Percentiles rank a stretch among this genome's conserved stretches.
Evolutionary conservation across 2,797 vertebrate genomes (phyloP).

Genomic region (Thunnus albacares): DNA sequence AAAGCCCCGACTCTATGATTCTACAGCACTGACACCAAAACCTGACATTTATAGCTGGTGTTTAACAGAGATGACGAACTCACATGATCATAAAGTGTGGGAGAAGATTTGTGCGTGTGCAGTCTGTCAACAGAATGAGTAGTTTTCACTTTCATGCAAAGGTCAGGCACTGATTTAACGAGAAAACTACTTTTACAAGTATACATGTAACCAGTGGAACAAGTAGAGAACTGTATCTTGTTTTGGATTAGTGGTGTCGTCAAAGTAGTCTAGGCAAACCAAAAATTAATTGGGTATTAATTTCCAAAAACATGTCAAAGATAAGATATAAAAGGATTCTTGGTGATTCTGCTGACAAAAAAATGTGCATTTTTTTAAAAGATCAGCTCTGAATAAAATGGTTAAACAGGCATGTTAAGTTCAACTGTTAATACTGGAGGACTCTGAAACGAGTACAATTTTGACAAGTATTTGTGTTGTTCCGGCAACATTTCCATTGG

Average conservation of each 20-base stretch:
- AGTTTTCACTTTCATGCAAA: slow-evolving; percentile 7
- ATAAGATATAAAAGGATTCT: not conserved
- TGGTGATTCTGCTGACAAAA: not conserved
- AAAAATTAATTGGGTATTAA: not conserved
- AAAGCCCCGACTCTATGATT: not conserved
- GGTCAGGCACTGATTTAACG: slow-evolving; percentile 10
- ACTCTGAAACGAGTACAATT: no score
- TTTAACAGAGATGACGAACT: slow-evolving; percentile 12
- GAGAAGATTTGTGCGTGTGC: not conserved
- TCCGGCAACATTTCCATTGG: no score
- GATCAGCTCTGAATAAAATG: no score
- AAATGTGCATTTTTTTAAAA: not conserved
- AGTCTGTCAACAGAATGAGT: slow-evolving; percentile 9
- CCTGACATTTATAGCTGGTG: slow-evolving; percentile 5
- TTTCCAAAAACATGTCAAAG: slow-evolving; percentile 10
- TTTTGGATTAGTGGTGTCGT: slow-evolving; percentile 1
- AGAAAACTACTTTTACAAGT: slow-evolving; percentile 9
- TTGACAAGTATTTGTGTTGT: no score
- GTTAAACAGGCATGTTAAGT: no score
- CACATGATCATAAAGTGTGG: slow-evolving; percentile 7
- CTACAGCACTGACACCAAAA: slow-evolving; percentile 1
- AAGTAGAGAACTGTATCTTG: not conserved
- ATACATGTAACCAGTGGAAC: slow-evolving; percentile 5
- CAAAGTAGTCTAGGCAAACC: slow-evolving; percentile 14
- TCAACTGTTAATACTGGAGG: no score